Evolutionary conservation across 2,797 vertebrate species (phyloP).

Genomic region (Falco peregrinus): DNA sequence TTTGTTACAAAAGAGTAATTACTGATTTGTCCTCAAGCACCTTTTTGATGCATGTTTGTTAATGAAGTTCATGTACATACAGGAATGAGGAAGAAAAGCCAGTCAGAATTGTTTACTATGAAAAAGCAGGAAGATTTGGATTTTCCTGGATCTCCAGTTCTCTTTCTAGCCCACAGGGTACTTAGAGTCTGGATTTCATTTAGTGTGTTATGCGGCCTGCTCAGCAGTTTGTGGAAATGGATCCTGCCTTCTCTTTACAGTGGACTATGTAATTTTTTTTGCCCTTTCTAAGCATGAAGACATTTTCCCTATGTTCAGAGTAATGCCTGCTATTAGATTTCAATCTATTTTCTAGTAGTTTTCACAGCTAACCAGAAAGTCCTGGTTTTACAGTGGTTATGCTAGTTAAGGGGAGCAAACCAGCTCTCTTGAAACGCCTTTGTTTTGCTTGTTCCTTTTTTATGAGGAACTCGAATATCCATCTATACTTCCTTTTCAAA

Average conservation of each 20-base stretch:
- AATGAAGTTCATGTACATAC: conserved; percentile 65
- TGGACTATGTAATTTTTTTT: conserved; percentile 25
- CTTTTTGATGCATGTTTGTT: conserved; percentile 49
- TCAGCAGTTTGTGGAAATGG: conserved; percentile 57
- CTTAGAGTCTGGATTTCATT: conserved; percentile 66
- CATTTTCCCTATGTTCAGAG: not conserved
- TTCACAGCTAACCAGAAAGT: not conserved
- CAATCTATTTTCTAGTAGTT: not conserved
- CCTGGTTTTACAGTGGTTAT: not conserved
- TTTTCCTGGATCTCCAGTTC: conserved; percentile 40
- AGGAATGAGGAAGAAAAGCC: conserved; percentile 23
- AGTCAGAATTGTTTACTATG: conserved; percentile 36
- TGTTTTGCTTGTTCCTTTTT: not conserved
- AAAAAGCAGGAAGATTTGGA: conserved; percentile 36
- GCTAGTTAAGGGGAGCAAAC: not conserved
- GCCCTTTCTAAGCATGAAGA: conserved; percentile 12
- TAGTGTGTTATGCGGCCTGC: conserved; percentile 24
- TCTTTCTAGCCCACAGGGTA: not conserved
- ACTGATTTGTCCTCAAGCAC: conserved; percentile 65
- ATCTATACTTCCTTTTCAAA: not conserved
- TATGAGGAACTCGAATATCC: not conserved
- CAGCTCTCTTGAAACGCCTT: not conserved
- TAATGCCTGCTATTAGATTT: not conserved
- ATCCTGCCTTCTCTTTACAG: conserved; percentile 48
- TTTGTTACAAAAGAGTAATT: conserved; percentile 75